Evolutionary conservation across 2,113 vertebrate genomes (phyloP).

Genomic region (Seriola quinqueradiata): DNA sequence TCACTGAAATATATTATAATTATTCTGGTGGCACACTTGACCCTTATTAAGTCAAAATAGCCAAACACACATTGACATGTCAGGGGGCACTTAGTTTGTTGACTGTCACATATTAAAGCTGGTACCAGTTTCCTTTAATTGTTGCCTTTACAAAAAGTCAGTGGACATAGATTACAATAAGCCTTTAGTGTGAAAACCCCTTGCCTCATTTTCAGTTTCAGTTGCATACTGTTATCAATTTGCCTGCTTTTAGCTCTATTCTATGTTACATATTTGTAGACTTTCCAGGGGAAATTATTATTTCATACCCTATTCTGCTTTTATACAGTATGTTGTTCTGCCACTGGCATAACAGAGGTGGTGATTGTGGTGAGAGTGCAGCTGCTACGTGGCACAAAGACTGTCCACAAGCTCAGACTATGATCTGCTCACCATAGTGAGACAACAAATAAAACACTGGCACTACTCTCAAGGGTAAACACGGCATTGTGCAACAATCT

Average conservation of each 20-base stretch:
- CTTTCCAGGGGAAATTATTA: neutral
- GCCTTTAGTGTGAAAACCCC: neutral
- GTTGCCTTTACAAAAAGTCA: neutral
- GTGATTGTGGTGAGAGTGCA: conserved; percentile 46
- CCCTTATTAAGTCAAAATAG: too few species aligned
- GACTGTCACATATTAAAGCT: neutral
- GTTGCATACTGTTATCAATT: neutral
- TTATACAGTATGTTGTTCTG: conserved; percentile 2
- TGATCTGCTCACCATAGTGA: conserved; percentile 53
- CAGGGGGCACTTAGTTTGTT: too few species aligned
- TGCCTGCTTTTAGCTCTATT: neutral
- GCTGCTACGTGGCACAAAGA: conserved; percentile 31
- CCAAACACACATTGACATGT: too few species aligned
- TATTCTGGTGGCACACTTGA: too few species aligned
- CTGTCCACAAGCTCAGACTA: conserved; percentile 11
- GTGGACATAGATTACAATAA: neutral
- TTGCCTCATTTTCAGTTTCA: neutral
- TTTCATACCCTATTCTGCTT: neutral
- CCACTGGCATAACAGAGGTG: conserved; percentile 3
- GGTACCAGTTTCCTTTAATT: neutral
- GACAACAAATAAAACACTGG: conserved; percentile 65
- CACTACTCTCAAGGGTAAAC: conserved; percentile 52
- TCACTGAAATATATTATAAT: too few species aligned
- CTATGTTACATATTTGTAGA: neutral
- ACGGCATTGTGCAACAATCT: conserved; percentile 14